Conservation (phyloP, 2,113 vertebrate genomes). For the Phylloscopus trochiloides region DNA sequence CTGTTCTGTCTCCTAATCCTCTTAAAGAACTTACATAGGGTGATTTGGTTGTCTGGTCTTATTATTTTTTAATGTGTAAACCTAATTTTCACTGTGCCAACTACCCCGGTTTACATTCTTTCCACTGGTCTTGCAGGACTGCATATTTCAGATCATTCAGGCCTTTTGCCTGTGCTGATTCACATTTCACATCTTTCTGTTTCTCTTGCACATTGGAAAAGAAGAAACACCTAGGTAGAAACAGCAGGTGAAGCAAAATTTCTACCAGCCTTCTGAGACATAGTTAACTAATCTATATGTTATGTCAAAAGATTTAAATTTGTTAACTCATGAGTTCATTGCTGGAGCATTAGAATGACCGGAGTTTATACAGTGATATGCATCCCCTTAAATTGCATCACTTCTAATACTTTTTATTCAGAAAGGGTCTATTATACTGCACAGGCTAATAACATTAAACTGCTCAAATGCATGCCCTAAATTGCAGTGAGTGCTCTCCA, state of each 20-base stretch:
- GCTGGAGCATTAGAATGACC: neutral
- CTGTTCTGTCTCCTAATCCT: neutral
- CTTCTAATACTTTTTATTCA: neutral
- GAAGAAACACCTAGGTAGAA: neutral
- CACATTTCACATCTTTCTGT: neutral
- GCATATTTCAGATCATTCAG: neutral
- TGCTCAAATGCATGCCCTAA: neutral
- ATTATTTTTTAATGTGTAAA: neutral
- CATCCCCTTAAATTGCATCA: neutral
- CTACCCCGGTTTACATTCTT: neutral
- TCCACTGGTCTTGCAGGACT: neutral
- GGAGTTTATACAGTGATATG: neutral
- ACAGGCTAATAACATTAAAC: neutral
- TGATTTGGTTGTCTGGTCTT: neutral
- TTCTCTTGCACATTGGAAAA: neutral
- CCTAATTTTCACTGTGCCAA: neutral
- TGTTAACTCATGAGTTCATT: neutral
- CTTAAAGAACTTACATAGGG: neutral
- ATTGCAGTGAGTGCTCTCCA: neutral
- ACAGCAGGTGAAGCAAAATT: neutral
- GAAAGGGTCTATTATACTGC: neutral
- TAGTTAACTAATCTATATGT: accelerated
- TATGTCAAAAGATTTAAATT: neutral
- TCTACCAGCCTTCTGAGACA: neutral
- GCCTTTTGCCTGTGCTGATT: neutral